Evolutionary conservation across 2,797 vertebrate genomes (phyloP), one percentile per base, ranked within the genome.

Genomic region (Enteromius fasciolatus): DNA sequence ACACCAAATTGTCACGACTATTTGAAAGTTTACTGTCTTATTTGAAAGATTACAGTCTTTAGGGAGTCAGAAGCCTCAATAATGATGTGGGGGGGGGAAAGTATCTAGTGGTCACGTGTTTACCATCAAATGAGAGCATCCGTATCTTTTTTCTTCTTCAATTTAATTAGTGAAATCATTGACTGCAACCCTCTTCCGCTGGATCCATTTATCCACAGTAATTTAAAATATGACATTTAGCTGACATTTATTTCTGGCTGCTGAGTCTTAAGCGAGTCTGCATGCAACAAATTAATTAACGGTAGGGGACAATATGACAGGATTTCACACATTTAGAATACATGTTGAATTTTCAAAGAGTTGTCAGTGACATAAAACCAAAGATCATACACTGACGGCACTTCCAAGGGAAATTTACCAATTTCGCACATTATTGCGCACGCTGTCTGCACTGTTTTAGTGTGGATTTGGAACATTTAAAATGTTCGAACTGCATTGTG

Each of bases 161-260:
- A 67, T 82, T 87, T 64, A 84, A 82, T 87, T 84, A 84, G 66
- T 74, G 59, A 83, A 77, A 83, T 76, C 83, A 78, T 61, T 74
- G 77, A 78, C 80, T 81, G 83, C 46, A 69, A 59, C 59, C 74
- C 33, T 75, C 36, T 64, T 77, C 80, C 20, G 46, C 67, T 74
- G 59, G 79, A 84, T 83, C 64, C 80, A 86, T 83, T 70, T 70
- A 78, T 84, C 67, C 63, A 28, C 80, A 80, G 63, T 44, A 83
- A 87, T 82, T 81, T 80, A 83, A 83, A 64, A 72, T 70, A 76
- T 85, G 83, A 72, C 85, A 85, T 84, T 87, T 84, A 81, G 77
- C 76, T 83, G 83, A 83, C 87, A 88, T 88, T 88, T 88, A 86
- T 80, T 85, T 87, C 52, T 77, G 78, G 66, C 69, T 73, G n/a